These are phyloP conservation scores for Argyrosomus japonicus DNA, from an alignment of 2,113 vertebrate genomes.

Conservation along the genomic window DNA sequence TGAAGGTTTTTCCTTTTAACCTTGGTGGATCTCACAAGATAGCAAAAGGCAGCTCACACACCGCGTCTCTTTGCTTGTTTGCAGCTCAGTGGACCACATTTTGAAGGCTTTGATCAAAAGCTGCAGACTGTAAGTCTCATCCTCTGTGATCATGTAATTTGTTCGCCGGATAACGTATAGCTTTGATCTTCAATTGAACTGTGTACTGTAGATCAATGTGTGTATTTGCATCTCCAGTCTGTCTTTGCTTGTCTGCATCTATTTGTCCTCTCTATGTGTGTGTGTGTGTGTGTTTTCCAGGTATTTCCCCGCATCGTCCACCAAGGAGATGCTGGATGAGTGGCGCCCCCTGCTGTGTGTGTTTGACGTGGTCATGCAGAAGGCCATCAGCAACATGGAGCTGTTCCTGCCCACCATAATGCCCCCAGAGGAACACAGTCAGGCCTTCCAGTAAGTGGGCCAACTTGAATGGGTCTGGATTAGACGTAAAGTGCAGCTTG, in stretches of 20 bases:
- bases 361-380: conserved; percentile 95
- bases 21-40: conserved; percentile 2
- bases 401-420: conserved; percentile 95
- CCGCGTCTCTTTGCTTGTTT: conserved; percentile 66
- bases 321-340: conserved; percentile 93
- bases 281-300: conserved; percentile 68
- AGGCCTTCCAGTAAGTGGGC: conserved; percentile 90
- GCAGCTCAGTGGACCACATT: conserved; percentile 90
- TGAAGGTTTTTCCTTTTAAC: not conserved
- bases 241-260: conserved; percentile 33
- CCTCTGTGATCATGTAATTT: conserved; percentile 70
- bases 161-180: conserved; percentile 56
- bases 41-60: conserved; percentile 23
- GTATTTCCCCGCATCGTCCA: conserved; percentile 91
- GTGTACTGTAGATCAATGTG: conserved; percentile 38
- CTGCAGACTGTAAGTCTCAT: conserved; percentile 94
- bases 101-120: conserved; percentile 96
- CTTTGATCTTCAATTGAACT: conserved; percentile 63
- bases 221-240: conserved; percentile 19
- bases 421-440: conserved; percentile 90
- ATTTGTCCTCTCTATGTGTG: not conserved
- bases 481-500: conserved; percentile 32
- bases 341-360: conserved; percentile 96
- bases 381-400: conserved; percentile 94
- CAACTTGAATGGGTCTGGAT: conserved; percentile 15